Base-by-base conservation (phyloP, 2,797 vertebrate species). In the Lerista edwardsae region DNA sequence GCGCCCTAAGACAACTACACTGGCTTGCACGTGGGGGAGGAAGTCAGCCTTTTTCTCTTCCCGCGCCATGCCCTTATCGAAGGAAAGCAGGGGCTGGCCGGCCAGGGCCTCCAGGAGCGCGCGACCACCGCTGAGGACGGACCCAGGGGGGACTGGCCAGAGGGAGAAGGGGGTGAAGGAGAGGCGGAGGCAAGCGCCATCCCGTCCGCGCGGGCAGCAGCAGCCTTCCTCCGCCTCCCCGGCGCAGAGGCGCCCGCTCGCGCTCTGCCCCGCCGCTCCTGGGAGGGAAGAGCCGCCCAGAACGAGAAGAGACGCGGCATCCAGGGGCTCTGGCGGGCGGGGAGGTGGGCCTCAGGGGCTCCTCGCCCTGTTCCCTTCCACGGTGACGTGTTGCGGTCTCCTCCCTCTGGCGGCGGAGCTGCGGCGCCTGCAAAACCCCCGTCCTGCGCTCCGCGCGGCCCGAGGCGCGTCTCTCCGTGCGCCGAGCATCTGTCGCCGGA, bases 341-440 rank as follows among this genome's bases (percentile, higher is more conserved):
- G 75, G 74, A 73, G 76, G 90, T 83, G 21, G 80, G 68, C 0
- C 0, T n/a, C 36, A 73, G 51, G 5, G 39, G 36, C 79, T 59
- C 17, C 75, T 71, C 3, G 80, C 47, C 82, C 25, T 3, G 25
- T 11, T 57, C n/a, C 44, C 55, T 72, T 44, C 82, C 73, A 57
- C 64, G 87, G 87, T 95, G 94, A 95, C 94, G 94, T n/a, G n/a
- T 94, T 84, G 89, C 79, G 82, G 91, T 83, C 91, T 91, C 93
- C 93, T 87, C 90, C 90, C 73, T 67, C 65, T n/a, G 29, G 62
- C 82, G 8, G 51, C 79, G 12, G 51, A 74, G 85, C 51, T n/a
- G 27, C 67, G 34, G 51, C 74, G 83, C 79, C 39, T 88, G 31
- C 82, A 29, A 57, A 57, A 75, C 61, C 25, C 36, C 47, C 3